These are phyloP conservation scores for Perognathus longimembris DNA, from an alignment of 2,113 vertebrate species.

Conservation along the genomic window DNA sequence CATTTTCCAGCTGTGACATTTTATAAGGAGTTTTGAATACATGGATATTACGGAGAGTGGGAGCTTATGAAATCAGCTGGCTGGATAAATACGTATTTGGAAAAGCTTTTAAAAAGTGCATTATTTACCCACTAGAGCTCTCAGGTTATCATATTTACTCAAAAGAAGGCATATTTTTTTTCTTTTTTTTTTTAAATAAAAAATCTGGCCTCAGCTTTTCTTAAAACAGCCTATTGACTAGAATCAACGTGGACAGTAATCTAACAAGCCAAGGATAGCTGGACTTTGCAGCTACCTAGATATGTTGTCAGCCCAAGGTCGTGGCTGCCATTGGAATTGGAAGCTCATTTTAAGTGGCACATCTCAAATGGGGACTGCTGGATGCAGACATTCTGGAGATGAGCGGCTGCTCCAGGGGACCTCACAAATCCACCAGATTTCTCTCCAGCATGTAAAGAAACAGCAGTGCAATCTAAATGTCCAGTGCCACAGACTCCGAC, in stretches of 20 bases:
- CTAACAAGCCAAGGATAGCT: not conserved
- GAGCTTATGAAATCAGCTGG: conserved; percentile 52
- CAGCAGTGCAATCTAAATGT: not conserved
- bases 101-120: conserved; percentile 64
- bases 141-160: conserved; percentile 47
- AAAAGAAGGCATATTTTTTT: conserved; percentile 39
- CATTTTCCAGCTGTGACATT: not conserved
- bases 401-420: not conserved
- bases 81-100: conserved; percentile 48
- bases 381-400: not conserved
- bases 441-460: not conserved
- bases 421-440: not conserved
- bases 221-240: conserved; percentile 62
- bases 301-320: conserved; percentile 56
- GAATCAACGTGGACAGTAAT: conserved; percentile 41
- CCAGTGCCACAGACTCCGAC: not conserved
- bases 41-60: conserved; percentile 8
- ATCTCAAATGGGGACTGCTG: not conserved
- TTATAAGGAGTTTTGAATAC: conserved; percentile 44
- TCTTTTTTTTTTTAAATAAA: not conserved
- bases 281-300: not conserved
- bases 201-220: conserved; percentile 59
- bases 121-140: conserved; percentile 70
- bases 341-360: not conserved
- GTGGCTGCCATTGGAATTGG: not conserved